phyloP scores from a whole-genome alignment of 2,113 vertebrate genomes.

The Scortum barcoo region DNA sequence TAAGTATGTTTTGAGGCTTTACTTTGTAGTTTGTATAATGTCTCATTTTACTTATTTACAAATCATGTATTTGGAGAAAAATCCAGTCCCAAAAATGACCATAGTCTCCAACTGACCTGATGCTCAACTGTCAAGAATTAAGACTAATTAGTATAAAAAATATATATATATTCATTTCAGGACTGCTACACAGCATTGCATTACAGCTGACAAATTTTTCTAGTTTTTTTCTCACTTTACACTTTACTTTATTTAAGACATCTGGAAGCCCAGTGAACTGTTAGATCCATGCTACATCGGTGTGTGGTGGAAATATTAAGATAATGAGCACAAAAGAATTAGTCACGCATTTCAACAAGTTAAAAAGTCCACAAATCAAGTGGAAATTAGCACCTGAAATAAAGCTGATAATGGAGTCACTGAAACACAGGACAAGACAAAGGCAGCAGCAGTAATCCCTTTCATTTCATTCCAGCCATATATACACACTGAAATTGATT shows the following conservation, averaged over 20 bases:
- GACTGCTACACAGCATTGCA: neutral
- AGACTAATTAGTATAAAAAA: neutral
- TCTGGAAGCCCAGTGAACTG: neutral
- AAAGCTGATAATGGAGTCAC: neutral
- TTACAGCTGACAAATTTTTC: neutral
- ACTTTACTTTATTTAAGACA: constrained; percentile 7
- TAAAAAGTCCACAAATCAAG: neutral
- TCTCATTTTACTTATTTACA: neutral
- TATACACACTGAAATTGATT: constrained; percentile 12
- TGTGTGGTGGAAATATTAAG: neutral
- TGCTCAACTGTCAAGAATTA: neutral
- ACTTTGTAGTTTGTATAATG: neutral
- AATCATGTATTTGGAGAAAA: neutral
- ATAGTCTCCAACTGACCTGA: fast-evolving
- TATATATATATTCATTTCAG: neutral
- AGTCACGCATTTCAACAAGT: neutral
- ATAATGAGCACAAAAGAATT: neutral
- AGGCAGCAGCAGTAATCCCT: constrained; percentile 8
- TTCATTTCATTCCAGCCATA: neutral
- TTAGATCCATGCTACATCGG: neutral
- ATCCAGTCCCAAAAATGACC: neutral
- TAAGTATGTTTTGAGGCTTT: neutral
- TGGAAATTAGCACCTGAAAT: neutral
- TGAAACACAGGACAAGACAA: neutral
- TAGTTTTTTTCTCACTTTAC: neutral